These are phyloP conservation scores for Lacerta agilis DNA, from an alignment of 2,797 vertebrate species.

Conservation along the genomic window DNA sequence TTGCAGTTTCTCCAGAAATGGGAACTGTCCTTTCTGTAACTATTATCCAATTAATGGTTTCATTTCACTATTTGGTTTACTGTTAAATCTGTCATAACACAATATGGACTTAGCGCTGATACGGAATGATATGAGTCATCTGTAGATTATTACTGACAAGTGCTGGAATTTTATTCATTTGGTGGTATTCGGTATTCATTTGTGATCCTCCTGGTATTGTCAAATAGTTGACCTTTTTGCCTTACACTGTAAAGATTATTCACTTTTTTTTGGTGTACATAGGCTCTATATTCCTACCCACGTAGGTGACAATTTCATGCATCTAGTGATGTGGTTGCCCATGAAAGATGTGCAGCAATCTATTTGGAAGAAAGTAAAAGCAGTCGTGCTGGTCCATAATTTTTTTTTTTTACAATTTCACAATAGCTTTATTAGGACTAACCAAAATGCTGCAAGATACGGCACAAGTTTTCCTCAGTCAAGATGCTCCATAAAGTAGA, in stretches of 20 bases:
- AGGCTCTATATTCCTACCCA: no score
- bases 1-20: not conserved
- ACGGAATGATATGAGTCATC: slow-evolving; percentile 4
- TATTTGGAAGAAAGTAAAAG: no score
- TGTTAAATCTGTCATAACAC: slow-evolving; percentile 23
- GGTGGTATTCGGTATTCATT: not conserved
- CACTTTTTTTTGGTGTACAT: not conserved
- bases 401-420: not conserved
- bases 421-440: not conserved
- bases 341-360: not conserved
- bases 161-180: not conserved
- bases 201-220: not conserved
- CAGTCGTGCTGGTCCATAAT: no score
- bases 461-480: not conserved
- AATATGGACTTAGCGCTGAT: not conserved
- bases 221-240: not conserved
- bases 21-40: not conserved
- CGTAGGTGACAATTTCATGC: not conserved
- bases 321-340: not conserved
- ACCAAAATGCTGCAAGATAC: not conserved
- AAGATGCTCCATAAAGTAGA: no score
- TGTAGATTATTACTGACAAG: not conserved
- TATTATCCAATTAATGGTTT: slow-evolving; percentile 30
- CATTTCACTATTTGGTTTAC: slow-evolving; percentile 21
- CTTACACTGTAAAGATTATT: not conserved